Evolutionary conservation across 2,888 invertebrate species (phyloP), one percentile per base, ranked within the genome.

Genomic region (Blomia tropicalis): DNA sequence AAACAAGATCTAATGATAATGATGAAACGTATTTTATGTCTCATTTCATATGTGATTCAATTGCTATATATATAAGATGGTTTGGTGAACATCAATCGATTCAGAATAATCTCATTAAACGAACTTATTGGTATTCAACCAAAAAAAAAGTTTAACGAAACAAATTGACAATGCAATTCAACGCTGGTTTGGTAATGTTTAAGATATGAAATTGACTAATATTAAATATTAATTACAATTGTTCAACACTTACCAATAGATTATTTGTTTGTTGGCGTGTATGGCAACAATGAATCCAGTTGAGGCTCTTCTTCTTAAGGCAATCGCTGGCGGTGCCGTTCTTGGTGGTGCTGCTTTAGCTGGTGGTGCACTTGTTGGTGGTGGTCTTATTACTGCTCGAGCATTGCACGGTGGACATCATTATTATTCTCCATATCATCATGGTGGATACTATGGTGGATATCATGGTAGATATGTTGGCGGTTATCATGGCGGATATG

Each of bases 321-420:
- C 51, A 7, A 7, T 47, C 14, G 7, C n/a, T n/a, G 51, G 51
- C n/a, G 51, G 51, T 27, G 51, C 51, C 51, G 23, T 47, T 11
- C 51, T 47, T 7, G 51, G 23, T 27, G 51, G 51, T 27, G 51
- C 7, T 27, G 51, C 51, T 27, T n/a, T 47, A 7, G 51, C 51
- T n/a, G 51, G 51, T 47, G 51, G 51, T 27, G 51, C 51, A 11
- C 51, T 47, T 7, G 7, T 47, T 27, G 51, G 51, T 47, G 51
- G 51, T 27, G 51, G 51, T 11, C 51, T 47, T 14, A 7, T 27
- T 47, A n/a, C 7, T 27, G 22, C 11, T 27, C 22, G 51, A 11
- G 51, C 7, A 25, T 7, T 27, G 51, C n/a, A 47, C 51, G 51
- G 11, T 27, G 36, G 7, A 36, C 27, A 7, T 11, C 7, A 11